Base-by-base conservation (phyloP, 2,113 vertebrate genomes). In the Pseudolaguvia tuberculata region DNA sequence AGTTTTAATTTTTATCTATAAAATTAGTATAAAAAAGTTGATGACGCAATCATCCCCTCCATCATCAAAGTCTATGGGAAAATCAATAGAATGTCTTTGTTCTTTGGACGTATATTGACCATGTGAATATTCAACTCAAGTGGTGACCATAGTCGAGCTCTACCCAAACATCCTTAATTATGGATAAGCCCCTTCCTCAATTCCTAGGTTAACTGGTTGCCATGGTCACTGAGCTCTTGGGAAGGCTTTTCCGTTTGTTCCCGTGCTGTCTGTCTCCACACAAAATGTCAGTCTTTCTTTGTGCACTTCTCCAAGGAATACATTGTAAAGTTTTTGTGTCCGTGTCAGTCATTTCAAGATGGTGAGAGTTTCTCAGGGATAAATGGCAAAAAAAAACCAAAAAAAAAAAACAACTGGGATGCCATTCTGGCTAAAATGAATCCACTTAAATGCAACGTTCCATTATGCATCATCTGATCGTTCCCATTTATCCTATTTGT, bases 211-310 rank as follows among this genome's bases (percentile, higher is more conserved):
- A 82, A 81, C 72, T 61, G n/a, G 82, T 84, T 84, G 81, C 81
- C 83, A 84, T 84, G 81, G 83, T 63, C 79, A 84, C 83, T 31
- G 51, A 50, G 71, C 79, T 81, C 78, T 83, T 71, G 76, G 76
- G 77, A 78, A 78, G 69, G 62, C 69, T 75, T 71, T 75, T 79
- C 70, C 75, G 61, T 73, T 58, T n/a, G n/a, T n/a, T 78, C 48
- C 63, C 51, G 51, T 51, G 76, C 76, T 71, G 79, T 76, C 81
- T 78, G 56, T 78, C 75, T 75, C 75, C 50, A 70, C 67, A 78
- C 58, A 65, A 80, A 80, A 83, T 76, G 71, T 72, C 81, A 71
- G 61, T 70, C 72, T 89, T 87, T 56, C 55, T 78, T 77, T 77
- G 51, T 70, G 71, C 27, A 70, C 63, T 53, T 68, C 29, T 66